Percentiles rank a stretch among this genome's conserved stretches.
These are phyloP conservation scores for Eristalinus sepulchralis DNA, from an alignment of 2,888 invertebrate species.

Conservation along the genomic window DNA sequence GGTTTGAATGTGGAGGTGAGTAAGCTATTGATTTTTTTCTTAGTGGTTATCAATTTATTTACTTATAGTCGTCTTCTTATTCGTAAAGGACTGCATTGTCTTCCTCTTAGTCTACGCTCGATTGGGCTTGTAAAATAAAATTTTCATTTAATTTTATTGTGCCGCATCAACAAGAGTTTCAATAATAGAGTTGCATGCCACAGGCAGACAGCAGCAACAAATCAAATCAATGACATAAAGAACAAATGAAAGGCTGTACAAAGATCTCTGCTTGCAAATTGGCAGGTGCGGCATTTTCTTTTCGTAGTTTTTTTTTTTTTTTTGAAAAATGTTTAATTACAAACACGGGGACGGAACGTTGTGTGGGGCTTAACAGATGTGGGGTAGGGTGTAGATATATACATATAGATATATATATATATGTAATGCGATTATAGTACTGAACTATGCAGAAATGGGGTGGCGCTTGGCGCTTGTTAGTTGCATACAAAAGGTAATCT, in stretches of 20 bases:
- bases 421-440: conserved; percentile 17
- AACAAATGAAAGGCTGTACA: conserved; percentile 34
- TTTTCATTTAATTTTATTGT: conserved; percentile 52
- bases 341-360: background rate
- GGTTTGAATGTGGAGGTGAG: conserved; percentile 2
- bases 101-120: conserved; percentile 11
- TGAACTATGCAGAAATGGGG: conserved; percentile 51
- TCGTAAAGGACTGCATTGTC: conserved; percentile 15
- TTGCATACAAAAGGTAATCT: conserved; percentile 55
- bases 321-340: conserved; percentile 60
- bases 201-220: conserved; percentile 3
- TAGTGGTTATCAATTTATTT: conserved; percentile 68
- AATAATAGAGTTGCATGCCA: conserved; percentile 52
- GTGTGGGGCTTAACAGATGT: background rate
- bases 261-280: conserved; percentile 48
- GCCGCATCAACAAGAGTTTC: conserved; percentile 56
- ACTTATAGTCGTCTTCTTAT: conserved; percentile 64
- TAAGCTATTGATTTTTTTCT: conserved; percentile 46
- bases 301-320: conserved; percentile 12
- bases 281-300: conserved; percentile 52
- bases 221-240: conserved; percentile 53
- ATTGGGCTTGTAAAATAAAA: conserved; percentile 60
- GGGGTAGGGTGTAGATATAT: background rate
- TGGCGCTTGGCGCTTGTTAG: conserved; percentile 1
- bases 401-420: no score